phyloP scores from a whole-genome alignment of 2,113 vertebrate genomes.

The Platanista minor region DNA sequence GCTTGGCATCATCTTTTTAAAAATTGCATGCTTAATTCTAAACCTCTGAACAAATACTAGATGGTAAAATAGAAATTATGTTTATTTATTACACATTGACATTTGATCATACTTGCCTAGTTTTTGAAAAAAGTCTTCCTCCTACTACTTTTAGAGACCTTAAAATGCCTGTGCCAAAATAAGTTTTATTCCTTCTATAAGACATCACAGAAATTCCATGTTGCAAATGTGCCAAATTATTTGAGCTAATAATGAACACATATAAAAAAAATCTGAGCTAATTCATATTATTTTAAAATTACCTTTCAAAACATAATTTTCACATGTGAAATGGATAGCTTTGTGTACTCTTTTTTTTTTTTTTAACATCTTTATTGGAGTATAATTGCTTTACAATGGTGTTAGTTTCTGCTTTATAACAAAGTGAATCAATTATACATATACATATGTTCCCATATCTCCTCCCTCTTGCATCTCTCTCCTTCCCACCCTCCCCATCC shows the following conservation, averaged over 20 bases:
- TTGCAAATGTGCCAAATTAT: background rate
- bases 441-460: too few species aligned
- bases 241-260: slow-evolving; percentile 40
- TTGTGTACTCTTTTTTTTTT: background rate
- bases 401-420: too few species aligned
- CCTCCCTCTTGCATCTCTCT: too few species aligned
- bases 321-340: background rate
- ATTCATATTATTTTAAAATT: background rate
- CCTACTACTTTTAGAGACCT: slow-evolving; percentile 23
- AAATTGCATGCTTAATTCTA: background rate
- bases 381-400: too few species aligned
- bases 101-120: background rate
- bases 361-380: too few species aligned
- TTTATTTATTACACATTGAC: slow-evolving; percentile 1
- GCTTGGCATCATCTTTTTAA: background rate
- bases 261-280: background rate
- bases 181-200: background rate
- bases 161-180: background rate
- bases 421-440: too few species aligned
- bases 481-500: too few species aligned
- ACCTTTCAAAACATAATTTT: background rate
- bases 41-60: background rate
- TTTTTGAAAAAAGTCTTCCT: background rate
- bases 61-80: background rate
- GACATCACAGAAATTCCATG: slow-evolving; percentile 16